Evolutionary conservation across 35 echinoderm and acorn worm genomes (phyloP).

Genomic region (Holothuria glaberrima): DNA sequence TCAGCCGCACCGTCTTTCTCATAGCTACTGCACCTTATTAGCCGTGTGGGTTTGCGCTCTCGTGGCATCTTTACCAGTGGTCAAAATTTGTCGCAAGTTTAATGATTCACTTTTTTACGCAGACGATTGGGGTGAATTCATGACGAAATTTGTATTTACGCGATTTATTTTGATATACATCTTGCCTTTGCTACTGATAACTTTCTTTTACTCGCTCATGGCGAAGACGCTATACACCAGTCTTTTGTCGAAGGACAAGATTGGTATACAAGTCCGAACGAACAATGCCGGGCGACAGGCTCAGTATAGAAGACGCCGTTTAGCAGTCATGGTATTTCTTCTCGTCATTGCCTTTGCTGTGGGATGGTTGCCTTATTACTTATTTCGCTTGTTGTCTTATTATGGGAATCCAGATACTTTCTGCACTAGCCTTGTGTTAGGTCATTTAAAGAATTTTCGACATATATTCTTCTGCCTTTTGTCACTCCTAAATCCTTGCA

Average conservation of each 20-base stretch:
- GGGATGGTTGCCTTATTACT: conserved; percentile 53
- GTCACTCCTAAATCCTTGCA: conserved; percentile 39
- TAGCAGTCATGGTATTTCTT: conserved; percentile 39
- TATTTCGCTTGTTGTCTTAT: conserved; percentile 1
- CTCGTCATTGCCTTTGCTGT: conserved; percentile 34
- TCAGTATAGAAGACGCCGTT: conserved; percentile 5
- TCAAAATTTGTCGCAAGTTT: not conserved
- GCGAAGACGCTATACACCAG: not conserved
- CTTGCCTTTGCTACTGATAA: not conserved
- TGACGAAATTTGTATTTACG: conserved; percentile 14
- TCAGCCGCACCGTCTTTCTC: conserved; percentile 21
- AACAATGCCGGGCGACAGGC: conserved; percentile 16
- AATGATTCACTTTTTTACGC: conserved; percentile 2
- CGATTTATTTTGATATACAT: conserved; percentile 51
- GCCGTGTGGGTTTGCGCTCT: conserved; percentile 8
- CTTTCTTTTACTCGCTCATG: conserved; percentile 37
- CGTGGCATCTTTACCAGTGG: conserved; percentile 1
- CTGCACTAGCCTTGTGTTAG: conserved; percentile 13
- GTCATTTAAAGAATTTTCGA: conserved; percentile 49
- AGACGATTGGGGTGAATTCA: conserved; percentile 11
- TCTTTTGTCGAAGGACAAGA: not conserved
- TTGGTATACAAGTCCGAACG: not conserved
- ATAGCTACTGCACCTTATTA: not conserved
- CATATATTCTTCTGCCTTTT: conserved; percentile 40
- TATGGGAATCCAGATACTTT: not conserved